These are phyloP conservation scores for Clistopyga incitator DNA, from an alignment of 2,888 invertebrate species.

Conservation along the genomic window DNA sequence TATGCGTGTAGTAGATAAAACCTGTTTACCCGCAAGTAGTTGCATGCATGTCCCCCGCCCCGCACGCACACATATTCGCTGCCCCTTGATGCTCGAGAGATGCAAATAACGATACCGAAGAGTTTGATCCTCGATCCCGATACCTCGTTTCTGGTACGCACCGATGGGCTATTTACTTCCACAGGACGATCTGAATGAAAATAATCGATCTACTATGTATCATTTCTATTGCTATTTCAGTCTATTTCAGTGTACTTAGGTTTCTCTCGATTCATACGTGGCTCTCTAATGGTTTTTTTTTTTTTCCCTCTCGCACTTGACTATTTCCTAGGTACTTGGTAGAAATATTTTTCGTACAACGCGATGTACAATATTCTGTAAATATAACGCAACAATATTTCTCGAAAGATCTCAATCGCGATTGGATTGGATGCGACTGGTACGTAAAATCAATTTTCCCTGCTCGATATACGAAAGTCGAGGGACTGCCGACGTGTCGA, in stretches of 20 bases:
- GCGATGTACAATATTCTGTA: constrained; percentile 31
- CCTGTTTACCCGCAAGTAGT: constrained; percentile 5
- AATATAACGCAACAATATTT: constrained; percentile 17
- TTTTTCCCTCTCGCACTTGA: background rate
- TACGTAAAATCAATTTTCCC: constrained; percentile 51
- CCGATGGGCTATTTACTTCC: constrained; percentile 16
- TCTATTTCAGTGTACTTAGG: constrained; percentile 13
- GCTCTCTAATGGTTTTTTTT: constrained; percentile 14
- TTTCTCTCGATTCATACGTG: constrained; percentile 11
- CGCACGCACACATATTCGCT: background rate
- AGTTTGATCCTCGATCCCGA: constrained; percentile 33
- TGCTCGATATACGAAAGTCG: constrained; percentile 30
- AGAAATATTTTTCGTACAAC: constrained; percentile 16
- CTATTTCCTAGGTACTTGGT: constrained; percentile 7
- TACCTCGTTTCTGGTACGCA: constrained; percentile 26
- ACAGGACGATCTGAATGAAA: constrained; percentile 20
- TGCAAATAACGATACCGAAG: constrained; percentile 10
- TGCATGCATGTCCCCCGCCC: constrained; percentile 29
- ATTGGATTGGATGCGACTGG: constrained; percentile 48
- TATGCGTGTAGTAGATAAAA: constrained; percentile 15
- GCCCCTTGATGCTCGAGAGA: constrained; percentile 11
- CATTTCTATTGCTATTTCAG: constrained; percentile 38
- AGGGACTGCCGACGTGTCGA: constrained; percentile 25
- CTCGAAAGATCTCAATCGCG: constrained; percentile 15
- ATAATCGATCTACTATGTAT: constrained; percentile 32